These are phyloP conservation scores for Reinhardtius hippoglossoides DNA, from an alignment of 2,113 vertebrate species.

Conservation along the genomic window DNA sequence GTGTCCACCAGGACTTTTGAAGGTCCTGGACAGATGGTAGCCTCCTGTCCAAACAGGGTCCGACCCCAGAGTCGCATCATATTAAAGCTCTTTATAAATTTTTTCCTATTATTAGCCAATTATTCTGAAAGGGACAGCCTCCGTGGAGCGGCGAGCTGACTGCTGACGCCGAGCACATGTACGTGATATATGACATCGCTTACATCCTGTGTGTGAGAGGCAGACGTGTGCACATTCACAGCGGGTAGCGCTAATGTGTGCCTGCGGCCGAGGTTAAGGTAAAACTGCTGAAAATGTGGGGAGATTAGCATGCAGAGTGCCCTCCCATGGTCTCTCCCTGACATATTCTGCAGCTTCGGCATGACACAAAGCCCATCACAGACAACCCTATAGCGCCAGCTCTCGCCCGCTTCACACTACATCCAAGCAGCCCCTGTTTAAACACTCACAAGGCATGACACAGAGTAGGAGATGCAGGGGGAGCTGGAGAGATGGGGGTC, in stretches of 20 bases:
- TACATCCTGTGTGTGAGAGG: slow-evolving; percentile 19
- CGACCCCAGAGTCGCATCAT: slow-evolving; percentile 23
- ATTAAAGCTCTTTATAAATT: slow-evolving; percentile 20
- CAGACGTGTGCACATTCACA: slow-evolving; percentile 37
- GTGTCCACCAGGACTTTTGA: slow-evolving; percentile 18
- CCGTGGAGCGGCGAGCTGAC: slow-evolving; percentile 10
- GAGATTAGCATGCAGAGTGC: slow-evolving; percentile 68
- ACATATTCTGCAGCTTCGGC: slow-evolving; percentile 62
- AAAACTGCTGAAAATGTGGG: slow-evolving; percentile 30
- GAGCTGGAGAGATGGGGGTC: slow-evolving; percentile 63
- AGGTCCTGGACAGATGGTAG: background rate
- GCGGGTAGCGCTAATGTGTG: slow-evolving; percentile 30
- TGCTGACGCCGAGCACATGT: slow-evolving; percentile 47
- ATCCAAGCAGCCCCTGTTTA: slow-evolving; percentile 51
- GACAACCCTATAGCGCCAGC: slow-evolving; percentile 27
- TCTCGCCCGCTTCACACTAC: slow-evolving; percentile 48
- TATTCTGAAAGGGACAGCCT: slow-evolving; percentile 10
- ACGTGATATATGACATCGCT: slow-evolving; percentile 58
- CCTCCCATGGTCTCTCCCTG: slow-evolving; percentile 61
- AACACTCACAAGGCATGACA: slow-evolving; percentile 66
- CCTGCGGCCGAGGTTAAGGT: slow-evolving; percentile 26
- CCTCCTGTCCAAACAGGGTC: slow-evolving; percentile 15
- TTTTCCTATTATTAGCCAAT: slow-evolving; percentile 36
- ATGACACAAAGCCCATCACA: slow-evolving; percentile 65
- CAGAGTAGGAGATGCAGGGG: slow-evolving; percentile 56